Base-by-base conservation (phyloP, 2,113 vertebrate species). In the Ramphastos sulfuratus region DNA sequence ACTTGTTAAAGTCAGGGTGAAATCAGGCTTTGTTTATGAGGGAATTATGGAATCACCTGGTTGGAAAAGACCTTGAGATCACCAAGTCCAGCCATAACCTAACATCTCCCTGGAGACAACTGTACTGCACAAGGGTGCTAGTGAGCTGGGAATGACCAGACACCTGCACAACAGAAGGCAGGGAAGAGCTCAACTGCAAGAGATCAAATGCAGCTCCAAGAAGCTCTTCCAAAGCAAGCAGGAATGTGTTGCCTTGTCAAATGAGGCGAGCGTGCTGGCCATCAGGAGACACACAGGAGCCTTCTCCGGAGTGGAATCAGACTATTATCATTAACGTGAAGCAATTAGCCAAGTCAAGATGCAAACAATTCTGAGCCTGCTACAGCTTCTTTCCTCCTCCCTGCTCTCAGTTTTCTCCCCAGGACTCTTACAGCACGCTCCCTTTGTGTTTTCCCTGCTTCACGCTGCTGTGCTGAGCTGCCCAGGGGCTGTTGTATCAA, bases 161-260 rank as follows among this genome's bases (percentile, higher is more conserved):
- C 39, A 50, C 37, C 24, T 39, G 54, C 42, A 17, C 21, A 64
- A 21, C 0, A 8, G 50, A 72, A 64, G 18, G 55, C 18, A 50
- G 17, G 24, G 12, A 72, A 67, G 31, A 79, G 50, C 46, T 82
- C 60, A 35, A 4, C 12, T 76, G 37, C 27, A n/a, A 37, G 39
- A 82, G 27, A 24, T 61, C 42, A 33, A 33, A 37, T 7, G 15
- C 0, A 4, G 48, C 35, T 35, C 16, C 44, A 16, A 48, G 85
- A 63, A 0, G 4, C 33, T 85, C 63, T 64, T 8, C 28, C 4
- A 59, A 46, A 69, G 64, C 0, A 0, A 72, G 72, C 12, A 73
- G 55, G 14, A 90, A 58, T 72, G 48, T 1, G 8, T 15, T 55
- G n/a, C 8, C 4, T 21, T 35, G 7, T 7, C 46, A 70, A 74